A percentile compares a stretch with the other conserved stretches of the same genome.
Conservation (phyloP, 2,113 vertebrate species). For the Nycticebus coucang region DNA sequence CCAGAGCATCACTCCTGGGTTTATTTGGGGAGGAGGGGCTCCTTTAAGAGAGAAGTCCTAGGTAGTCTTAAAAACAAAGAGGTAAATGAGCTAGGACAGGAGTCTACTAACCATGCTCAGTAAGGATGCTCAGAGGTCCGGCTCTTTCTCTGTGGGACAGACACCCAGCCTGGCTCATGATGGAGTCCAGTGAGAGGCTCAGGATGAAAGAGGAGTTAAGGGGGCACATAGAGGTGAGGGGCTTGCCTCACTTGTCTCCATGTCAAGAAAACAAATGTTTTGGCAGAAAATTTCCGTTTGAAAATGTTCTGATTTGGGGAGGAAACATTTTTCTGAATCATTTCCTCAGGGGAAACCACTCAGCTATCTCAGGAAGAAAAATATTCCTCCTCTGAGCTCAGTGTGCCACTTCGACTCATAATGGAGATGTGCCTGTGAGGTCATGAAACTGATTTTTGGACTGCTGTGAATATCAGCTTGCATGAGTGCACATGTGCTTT, state of each 20-base stretch:
- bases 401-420: conserved; percentile 18
- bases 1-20: background rate
- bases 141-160: background rate
- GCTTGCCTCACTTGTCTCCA: background rate
- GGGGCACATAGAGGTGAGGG: background rate
- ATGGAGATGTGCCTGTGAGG: background rate
- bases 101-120: background rate
- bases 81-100: background rate
- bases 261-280: conserved; percentile 58
- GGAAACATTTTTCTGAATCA: conserved; percentile 62
- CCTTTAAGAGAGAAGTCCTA: background rate
- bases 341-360: conserved; percentile 52
- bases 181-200: background rate
- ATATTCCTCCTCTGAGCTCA: conserved; percentile 15
- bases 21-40: background rate
- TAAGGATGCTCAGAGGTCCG: background rate
- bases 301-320: conserved; percentile 40
- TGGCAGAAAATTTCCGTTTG: conserved; percentile 22
- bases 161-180: background rate
- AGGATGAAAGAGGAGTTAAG: background rate
- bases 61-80: background rate
- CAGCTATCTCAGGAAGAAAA: conserved; percentile 48
- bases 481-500: background rate
- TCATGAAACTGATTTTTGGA: background rate
- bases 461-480: background rate